Evolutionary conservation across 2,113 vertebrate genomes (phyloP), one percentile per base, ranked within the genome.

Genomic region (Tenebrosternarchus preto): DNA sequence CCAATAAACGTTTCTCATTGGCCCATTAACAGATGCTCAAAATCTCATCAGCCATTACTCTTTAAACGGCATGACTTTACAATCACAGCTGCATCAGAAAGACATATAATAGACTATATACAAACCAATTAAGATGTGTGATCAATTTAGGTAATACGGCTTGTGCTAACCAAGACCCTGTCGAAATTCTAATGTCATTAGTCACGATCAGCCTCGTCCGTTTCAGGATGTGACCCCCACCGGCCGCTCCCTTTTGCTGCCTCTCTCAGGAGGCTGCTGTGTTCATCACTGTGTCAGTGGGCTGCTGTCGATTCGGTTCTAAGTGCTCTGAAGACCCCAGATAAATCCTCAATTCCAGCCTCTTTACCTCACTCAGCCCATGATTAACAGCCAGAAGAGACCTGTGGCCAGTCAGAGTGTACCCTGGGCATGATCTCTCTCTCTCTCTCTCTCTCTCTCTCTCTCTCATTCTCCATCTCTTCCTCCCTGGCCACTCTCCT

Each of bases 341-440:
- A 87, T 90, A 91, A 91, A 90, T 88, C 85, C 77, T 90, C 81
- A 73, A 86, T 86, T 88, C 88, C 85, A 33, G 82, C 83, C 81
- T 81, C 87, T 86, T 80, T 86, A 82, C 76, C 85, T 73, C 80
- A 85, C 79, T 80, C 77, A 82, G 82, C 80, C 84, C 73, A 84
- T 89, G 87, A 92, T 90, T 89, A 91, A 89, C 83, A 86, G 79
- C 77, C 55, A 78, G 81, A 67, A 17, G n/a, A 61, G 85, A 81
- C 80, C 70, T 60, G 69, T 82, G 83, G 70, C 78, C 16, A 55
- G 67, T 50, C 43, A 50, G 43, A 15, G 12, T 12, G 12, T 1
- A 50, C 43, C 1, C 43, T 15, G 43, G 8, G 57, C 56, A 67
- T 73, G 73, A 67, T 80, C 74, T 78, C 77, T 77, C 53, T 46